Evolutionary conservation across 2,113 vertebrate genomes (phyloP).

Genomic region (Ciconia boyciana): DNA sequence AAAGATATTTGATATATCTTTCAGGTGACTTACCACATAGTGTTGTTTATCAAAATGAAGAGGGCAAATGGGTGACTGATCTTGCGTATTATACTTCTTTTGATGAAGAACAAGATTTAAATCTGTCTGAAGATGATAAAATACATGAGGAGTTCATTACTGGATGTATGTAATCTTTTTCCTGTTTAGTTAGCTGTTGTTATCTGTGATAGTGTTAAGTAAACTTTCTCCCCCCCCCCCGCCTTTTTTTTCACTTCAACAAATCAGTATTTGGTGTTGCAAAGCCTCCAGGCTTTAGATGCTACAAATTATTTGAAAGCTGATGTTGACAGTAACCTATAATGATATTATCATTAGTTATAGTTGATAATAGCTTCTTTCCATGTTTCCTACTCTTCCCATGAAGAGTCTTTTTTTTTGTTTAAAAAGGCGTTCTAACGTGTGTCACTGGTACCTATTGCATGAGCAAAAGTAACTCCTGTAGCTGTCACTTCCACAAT

Average conservation of each 20-base stretch:
- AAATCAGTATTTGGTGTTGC: not conserved
- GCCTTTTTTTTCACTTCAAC: not conserved
- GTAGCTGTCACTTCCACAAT: not conserved
- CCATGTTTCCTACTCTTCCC: not conserved
- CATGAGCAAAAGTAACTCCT: not conserved
- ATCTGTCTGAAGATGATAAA: constrained; percentile 40
- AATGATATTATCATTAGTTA: not conserved
- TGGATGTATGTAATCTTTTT: constrained; percentile 77
- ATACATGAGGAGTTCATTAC: constrained; percentile 84
- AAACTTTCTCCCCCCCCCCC: not conserved
- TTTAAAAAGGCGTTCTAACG: not conserved
- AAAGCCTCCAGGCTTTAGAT: not conserved
- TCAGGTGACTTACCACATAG: constrained; percentile 71
- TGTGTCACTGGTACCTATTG: not conserved
- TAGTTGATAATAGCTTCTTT: not conserved
- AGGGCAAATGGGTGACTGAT: constrained; percentile 95
- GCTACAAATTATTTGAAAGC: not conserved
- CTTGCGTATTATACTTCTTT: constrained; percentile 94
- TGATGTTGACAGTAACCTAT: not conserved
- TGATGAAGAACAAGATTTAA: constrained; percentile 76
- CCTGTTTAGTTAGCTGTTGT: not conserved
- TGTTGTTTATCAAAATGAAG: constrained; percentile 93
- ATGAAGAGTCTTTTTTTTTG: not conserved
- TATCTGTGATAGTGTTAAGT: not conserved
- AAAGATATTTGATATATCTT: not conserved